Evolutionary conservation across 2,888 invertebrate genomes (phyloP).

Genomic region (Xestia ashworthii): DNA sequence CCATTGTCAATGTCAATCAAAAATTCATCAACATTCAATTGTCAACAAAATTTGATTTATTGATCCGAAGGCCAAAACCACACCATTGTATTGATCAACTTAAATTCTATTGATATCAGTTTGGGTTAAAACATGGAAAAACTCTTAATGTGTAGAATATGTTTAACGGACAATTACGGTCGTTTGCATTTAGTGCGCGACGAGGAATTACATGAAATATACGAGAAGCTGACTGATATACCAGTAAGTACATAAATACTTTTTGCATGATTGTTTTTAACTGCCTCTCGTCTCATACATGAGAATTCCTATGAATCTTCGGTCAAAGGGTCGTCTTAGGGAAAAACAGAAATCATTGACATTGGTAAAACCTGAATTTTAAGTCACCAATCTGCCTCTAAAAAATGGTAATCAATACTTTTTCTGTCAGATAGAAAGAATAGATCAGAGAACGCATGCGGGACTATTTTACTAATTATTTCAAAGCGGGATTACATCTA

Average conservation of each 20-base stretch:
- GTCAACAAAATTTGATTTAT: too few relatives aligned
- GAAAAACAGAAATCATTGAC: neutral
- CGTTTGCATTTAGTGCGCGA: neutral
- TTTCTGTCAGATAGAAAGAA: neutral
- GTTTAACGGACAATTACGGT: neutral
- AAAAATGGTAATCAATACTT: neutral
- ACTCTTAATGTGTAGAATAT: neutral
- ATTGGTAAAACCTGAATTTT: neutral
- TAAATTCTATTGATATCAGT: neutral
- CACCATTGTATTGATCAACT: neutral
- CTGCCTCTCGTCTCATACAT: neutral
- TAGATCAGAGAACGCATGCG: too few relatives aligned
- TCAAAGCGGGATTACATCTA: too few relatives aligned
- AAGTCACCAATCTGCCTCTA: too few relatives aligned
- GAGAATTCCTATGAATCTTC: neutral
- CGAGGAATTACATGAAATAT: neutral
- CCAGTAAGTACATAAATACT: neutral
- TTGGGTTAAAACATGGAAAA: neutral
- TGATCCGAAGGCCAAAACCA: too few relatives aligned
- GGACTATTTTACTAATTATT: too few relatives aligned
- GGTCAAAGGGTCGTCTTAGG: neutral
- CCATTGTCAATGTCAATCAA: too few relatives aligned
- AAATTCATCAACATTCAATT: too few relatives aligned
- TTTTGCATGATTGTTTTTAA: neutral
- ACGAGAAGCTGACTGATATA: neutral